These are phyloP conservation scores for Alligator sinensis DNA, from an alignment of 2,113 vertebrate species.

Conservation along the genomic window DNA sequence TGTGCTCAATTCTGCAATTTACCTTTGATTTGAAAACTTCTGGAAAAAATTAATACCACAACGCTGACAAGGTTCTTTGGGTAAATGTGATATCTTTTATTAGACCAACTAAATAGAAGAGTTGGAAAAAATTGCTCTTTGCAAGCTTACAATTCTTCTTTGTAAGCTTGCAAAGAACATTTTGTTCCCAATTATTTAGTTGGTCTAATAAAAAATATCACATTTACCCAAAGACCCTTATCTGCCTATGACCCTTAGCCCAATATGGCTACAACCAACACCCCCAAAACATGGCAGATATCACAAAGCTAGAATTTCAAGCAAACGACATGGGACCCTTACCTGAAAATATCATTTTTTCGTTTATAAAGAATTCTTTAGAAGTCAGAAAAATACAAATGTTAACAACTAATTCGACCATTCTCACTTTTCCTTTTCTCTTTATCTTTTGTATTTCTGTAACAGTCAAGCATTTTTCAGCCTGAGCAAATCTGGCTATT, in stretches of 20 bases:
- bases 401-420: background rate
- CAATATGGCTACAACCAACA: no score
- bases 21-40: constrained; percentile 24
- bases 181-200: no score
- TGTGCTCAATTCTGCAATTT: background rate
- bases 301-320: no score
- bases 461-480: background rate
- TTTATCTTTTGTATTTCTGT: background rate
- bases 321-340: background rate
- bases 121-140: no score
- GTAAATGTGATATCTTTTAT: background rate
- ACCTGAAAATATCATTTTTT: background rate
- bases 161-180: no score
- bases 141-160: no score
- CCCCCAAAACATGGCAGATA: no score
- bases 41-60: background rate
- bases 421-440: background rate
- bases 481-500: background rate
- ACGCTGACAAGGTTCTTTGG: background rate
- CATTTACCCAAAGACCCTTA: no score
- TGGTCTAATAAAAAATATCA: no score
- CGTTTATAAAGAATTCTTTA: background rate
- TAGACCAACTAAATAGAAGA: no score
- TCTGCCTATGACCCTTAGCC: no score
- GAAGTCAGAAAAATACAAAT: background rate